A percentile compares a stretch with the other conserved stretches of the same genome.
Evolutionary conservation across 2,797 vertebrate species (phyloP).

Genomic region (Glyptemys insculpta): DNA sequence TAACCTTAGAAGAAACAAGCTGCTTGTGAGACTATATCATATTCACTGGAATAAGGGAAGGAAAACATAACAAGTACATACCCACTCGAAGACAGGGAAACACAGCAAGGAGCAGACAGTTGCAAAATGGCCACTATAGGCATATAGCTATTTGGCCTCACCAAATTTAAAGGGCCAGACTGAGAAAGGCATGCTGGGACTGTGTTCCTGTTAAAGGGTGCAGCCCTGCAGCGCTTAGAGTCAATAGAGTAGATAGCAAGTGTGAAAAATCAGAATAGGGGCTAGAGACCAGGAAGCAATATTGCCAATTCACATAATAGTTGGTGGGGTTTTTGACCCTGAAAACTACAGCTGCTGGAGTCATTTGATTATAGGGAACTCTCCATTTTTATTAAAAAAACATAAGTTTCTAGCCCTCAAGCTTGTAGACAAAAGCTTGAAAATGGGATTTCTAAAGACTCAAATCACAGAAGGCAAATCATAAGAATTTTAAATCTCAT

Average conservation of each 20-base stretch:
- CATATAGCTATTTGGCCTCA: conserved; percentile 30
- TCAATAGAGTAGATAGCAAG: background rate
- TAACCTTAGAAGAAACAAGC: conserved; percentile 44
- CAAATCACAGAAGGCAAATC: background rate
- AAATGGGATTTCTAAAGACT: background rate
- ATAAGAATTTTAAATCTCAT: background rate
- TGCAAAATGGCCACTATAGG: conserved; percentile 66
- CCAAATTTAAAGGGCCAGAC: conserved; percentile 57
- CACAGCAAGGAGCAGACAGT: conserved; percentile 13
- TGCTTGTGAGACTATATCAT: conserved; percentile 27
- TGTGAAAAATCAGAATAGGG: too few species aligned
- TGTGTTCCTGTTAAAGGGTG: background rate
- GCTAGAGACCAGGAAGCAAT: background rate
- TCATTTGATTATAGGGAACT: background rate
- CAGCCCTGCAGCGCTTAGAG: background rate
- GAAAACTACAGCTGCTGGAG: background rate
- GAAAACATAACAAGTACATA: conserved; percentile 53
- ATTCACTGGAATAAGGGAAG: conserved; percentile 48
- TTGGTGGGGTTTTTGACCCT: background rate
- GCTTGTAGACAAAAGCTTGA: conserved; percentile 24
- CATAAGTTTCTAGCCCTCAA: background rate
- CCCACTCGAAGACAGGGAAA: conserved; percentile 39
- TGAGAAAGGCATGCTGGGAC: conserved; percentile 5
- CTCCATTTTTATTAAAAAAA: background rate
- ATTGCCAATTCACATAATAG: background rate